phyloP scores from a whole-genome alignment of 2,113 vertebrate species.

The Phainopepla nitens region DNA sequence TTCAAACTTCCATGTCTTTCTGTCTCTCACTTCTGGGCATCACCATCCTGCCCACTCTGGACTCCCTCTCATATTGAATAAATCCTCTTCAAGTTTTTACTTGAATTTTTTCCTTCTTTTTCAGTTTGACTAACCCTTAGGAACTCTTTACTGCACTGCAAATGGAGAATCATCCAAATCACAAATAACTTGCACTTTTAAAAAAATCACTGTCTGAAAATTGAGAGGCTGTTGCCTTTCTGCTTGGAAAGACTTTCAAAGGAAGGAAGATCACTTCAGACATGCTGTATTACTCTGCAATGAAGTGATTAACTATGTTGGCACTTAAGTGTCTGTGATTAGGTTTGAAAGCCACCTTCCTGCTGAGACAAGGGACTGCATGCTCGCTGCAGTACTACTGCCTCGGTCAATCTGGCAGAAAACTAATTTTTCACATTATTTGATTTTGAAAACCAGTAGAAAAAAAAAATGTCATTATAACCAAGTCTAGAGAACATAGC shows the following conservation, averaged over 20 bases:
- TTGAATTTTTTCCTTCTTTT: background rate
- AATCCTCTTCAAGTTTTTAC: background rate
- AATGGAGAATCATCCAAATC: background rate
- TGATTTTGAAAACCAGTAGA: background rate
- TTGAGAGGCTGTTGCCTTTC: background rate
- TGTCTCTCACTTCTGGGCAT: background rate
- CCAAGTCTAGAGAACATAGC: background rate
- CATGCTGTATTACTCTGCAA: background rate
- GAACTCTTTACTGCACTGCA: background rate
- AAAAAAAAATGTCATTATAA: background rate
- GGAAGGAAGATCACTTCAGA: background rate
- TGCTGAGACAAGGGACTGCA: background rate
- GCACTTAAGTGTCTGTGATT: background rate
- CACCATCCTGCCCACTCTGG: background rate
- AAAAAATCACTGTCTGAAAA: background rate
- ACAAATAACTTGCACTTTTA: background rate
- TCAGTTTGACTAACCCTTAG: background rate
- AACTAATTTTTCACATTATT: background rate
- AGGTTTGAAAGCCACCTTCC: conserved; percentile 1
- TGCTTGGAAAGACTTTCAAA: background rate
- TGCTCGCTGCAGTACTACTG: background rate
- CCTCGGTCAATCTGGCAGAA: background rate
- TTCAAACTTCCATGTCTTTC: background rate
- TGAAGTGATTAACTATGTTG: background rate
- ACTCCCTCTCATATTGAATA: background rate